These are phyloP conservation scores for Sterna hirundo DNA, from an alignment of 2,113 vertebrate species.

Conservation along the genomic window DNA sequence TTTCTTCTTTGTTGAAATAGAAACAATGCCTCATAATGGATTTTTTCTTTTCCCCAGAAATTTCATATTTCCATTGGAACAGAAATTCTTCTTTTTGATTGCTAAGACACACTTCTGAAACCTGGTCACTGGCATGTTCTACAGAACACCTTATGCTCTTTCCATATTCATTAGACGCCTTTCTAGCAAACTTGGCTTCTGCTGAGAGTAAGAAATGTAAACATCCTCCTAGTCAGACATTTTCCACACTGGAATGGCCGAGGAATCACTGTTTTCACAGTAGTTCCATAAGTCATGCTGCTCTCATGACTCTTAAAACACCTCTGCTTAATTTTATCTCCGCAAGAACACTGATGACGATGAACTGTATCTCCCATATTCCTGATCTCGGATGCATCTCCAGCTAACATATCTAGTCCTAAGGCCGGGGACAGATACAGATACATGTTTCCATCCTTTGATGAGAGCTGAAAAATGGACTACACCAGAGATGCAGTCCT, in stretches of 20 bases:
- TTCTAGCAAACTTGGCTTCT: neutral
- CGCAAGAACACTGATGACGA: neutral
- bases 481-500: neutral
- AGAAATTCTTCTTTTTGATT: neutral
- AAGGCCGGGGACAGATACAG: neutral
- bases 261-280: constrained; percentile 1
- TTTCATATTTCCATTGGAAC: neutral
- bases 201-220: neutral
- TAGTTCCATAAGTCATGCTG: neutral
- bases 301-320: neutral
- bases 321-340: neutral
- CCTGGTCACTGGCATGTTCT: neutral
- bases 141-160: neutral
- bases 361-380: neutral
- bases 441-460: neutral
- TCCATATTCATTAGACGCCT: neutral
- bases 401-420: neutral
- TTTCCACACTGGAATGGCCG: neutral
- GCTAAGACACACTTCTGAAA: neutral
- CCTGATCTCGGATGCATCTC: neutral
- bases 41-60: neutral
- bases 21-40: neutral
- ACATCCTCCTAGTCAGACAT: neutral
- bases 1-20: neutral
- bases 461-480: neutral